Evolutionary conservation across 2,888 invertebrate genomes (phyloP).

Genomic region (Scotopteryx bipunctaria): DNA sequence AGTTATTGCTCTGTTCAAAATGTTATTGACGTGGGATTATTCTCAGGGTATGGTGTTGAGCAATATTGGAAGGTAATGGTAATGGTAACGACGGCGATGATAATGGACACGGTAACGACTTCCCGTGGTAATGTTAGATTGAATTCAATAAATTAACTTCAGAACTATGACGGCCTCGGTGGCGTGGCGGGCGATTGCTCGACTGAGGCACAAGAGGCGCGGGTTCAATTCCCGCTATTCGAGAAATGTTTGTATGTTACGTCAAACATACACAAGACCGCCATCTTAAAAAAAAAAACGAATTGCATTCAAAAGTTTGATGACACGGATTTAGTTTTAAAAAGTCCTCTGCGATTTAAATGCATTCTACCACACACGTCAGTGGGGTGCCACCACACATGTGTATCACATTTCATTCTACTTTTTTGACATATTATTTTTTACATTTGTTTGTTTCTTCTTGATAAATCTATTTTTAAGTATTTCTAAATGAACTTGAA

Average conservation of each 20-base stretch:
- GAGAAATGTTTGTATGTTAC: no score
- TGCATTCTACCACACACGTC: conserved; percentile 58
- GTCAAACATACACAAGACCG: no score
- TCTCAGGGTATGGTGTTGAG: conserved; percentile 23
- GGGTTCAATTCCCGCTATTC: no score
- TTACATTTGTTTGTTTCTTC: not conserved
- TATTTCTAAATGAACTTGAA: conserved; percentile 17
- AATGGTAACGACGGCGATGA: conserved; percentile 4
- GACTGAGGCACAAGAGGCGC: no score
- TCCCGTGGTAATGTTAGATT: conserved; percentile 8
- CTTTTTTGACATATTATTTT: conserved; percentile 4
- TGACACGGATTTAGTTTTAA: conserved; percentile 41
- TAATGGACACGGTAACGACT: conserved; percentile 19
- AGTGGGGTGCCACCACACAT: conserved; percentile 40
- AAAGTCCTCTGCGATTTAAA: conserved; percentile 56
- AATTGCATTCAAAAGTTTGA: conserved; percentile 20
- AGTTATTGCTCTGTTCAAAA: not conserved
- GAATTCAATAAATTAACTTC: conserved; percentile 5
- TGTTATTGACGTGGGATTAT: not conserved
- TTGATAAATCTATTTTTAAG: conserved; percentile 18
- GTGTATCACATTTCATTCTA: conserved; percentile 25
- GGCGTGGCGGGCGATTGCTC: no score
- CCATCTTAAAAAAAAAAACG: not conserved
- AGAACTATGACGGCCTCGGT: no score
- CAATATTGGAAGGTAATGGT: conserved; percentile 11